A percentile compares a stretch with the other conserved stretches of the same genome.
These are phyloP conservation scores for Tenualosa thibaudeaui DNA, from an alignment of 2,797 vertebrate species.

Conservation along the genomic window DNA sequence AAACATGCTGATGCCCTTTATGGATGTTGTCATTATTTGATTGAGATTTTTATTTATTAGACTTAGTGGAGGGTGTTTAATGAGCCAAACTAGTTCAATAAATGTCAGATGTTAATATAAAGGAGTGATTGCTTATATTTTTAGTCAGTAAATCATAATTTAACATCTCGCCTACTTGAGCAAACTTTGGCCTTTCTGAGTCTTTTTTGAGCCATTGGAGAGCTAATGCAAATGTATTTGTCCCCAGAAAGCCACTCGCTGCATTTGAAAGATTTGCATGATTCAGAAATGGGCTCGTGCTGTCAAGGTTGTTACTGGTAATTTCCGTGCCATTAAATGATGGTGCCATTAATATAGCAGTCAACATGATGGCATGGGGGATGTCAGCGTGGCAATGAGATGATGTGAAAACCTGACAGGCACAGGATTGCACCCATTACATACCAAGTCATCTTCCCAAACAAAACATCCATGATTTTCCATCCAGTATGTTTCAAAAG, in stretches of 20 bases:
- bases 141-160: not conserved
- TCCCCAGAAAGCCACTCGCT: not conserved
- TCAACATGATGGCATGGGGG: slow-evolving; percentile 2
- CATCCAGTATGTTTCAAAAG: not conserved
- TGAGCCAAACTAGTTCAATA: slow-evolving; percentile 24
- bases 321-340: slow-evolving; percentile 24
- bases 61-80: slow-evolving; percentile 24
- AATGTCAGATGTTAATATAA: slow-evolving; percentile 23
- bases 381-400: not conserved
- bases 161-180: not conserved
- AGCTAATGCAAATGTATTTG: not conserved
- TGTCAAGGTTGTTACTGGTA: slow-evolving; percentile 17
- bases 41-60: slow-evolving; percentile 23
- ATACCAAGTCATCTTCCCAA: not conserved
- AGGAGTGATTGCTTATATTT: not conserved
- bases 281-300: slow-evolving; percentile 6
- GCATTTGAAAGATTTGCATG: slow-evolving; percentile 12
- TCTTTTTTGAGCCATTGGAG: not conserved
- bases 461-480: slow-evolving; percentile 1
- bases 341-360: not conserved
- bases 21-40: slow-evolving; percentile 18
- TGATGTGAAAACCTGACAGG: slow-evolving; percentile 8
- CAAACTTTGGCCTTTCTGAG: not conserved
- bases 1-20: slow-evolving; percentile 18
- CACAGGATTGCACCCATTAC: not conserved